Percentiles rank a stretch among this genome's conserved stretches.
Evolutionary conservation across 2,888 invertebrate genomes (phyloP).

Genomic region (Cremastinae sp.): DNA sequence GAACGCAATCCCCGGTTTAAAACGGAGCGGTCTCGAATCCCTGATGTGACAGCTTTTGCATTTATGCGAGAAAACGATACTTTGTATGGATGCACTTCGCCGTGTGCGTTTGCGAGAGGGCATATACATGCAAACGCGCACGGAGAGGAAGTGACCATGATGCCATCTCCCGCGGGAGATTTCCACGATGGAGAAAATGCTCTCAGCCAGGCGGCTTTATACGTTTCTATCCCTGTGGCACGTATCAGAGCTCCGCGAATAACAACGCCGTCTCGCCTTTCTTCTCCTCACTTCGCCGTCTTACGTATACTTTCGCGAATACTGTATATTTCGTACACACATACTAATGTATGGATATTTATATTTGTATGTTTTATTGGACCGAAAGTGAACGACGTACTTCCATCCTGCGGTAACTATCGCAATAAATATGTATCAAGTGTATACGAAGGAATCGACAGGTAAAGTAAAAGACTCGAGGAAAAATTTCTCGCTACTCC

Average conservation of each 20-base stretch:
- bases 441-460: conserved; percentile 34
- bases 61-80: conserved; percentile 50
- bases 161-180: conserved; percentile 52
- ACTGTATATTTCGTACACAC: conserved; percentile 5
- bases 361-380: background rate
- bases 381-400: conserved; percentile 41
- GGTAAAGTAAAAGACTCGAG: conserved; percentile 4
- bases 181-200: conserved; percentile 46
- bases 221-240: conserved; percentile 20
- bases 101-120: background rate
- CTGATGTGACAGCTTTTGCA: conserved; percentile 59
- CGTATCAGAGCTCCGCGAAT: conserved; percentile 9
- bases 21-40: conserved; percentile 56
- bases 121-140: background rate
- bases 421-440: conserved; percentile 56
- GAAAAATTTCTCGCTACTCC: conserved; percentile 16
- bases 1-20: conserved; percentile 61
- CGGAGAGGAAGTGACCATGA: conserved; percentile 21
- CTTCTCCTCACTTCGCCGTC: conserved; percentile 28
- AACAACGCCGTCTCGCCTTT: background rate
- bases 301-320: conserved; percentile 9
- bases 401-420: conserved; percentile 44
- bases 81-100: conserved; percentile 15
- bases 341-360: background rate
- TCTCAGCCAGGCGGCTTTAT: conserved; percentile 7